Conservation (phyloP, 2,797 vertebrate species). For the Psittacula derbiana region DNA sequence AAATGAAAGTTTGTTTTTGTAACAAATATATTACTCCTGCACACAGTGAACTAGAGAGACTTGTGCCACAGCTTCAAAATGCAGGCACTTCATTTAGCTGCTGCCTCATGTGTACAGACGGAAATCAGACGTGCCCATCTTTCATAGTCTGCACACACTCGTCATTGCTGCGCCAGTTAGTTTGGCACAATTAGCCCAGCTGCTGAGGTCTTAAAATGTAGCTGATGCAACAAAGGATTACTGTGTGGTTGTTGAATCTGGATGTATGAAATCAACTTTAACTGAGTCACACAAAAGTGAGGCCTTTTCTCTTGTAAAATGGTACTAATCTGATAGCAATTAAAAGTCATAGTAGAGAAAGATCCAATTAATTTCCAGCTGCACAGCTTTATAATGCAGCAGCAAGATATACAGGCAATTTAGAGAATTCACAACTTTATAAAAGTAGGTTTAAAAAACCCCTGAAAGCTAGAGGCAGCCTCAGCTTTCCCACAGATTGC, state of each 20-base stretch:
- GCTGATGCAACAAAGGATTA: neutral
- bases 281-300: neutral
- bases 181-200: neutral
- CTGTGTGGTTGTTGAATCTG: neutral
- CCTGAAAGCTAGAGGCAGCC: neutral
- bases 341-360: neutral
- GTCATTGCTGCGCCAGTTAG: neutral
- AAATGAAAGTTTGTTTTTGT: neutral
- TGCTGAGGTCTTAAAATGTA: neutral
- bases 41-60: neutral
- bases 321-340: neutral
- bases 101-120: neutral
- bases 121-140: neutral
- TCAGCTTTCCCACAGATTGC: neutral
- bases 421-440: neutral
- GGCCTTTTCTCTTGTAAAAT: neutral
- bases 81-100: neutral
- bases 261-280: neutral
- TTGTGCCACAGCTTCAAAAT: neutral
- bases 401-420: neutral
- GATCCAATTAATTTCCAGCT: neutral
- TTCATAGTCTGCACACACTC: neutral
- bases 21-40: neutral
- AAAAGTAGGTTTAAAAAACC: neutral
- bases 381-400: neutral